Percentiles rank a stretch among this genome's conserved stretches.
phyloP scores from a whole-genome alignment of 1,140 invertebrate genomes.

The Psix sp. region DNA sequence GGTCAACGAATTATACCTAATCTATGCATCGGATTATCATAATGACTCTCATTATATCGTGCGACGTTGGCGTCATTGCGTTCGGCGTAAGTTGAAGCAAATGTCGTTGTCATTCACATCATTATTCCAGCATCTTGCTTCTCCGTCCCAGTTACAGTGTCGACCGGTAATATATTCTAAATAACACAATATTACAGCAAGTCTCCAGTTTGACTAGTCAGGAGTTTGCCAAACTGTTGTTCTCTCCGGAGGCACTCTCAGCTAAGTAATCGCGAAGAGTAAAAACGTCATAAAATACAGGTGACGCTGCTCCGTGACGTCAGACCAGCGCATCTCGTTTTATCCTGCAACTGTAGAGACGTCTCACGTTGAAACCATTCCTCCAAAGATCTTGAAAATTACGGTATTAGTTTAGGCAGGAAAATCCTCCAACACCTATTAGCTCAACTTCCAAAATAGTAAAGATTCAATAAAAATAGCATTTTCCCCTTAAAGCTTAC shows the following conservation, averaged over 20 bases:
- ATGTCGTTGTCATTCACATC: constrained; percentile 52
- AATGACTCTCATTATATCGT: constrained; percentile 73
- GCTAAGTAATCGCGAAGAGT: constrained; percentile 65
- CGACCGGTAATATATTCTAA: constrained; percentile 70
- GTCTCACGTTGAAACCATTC: constrained; percentile 58
- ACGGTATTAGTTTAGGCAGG: constrained; percentile 17
- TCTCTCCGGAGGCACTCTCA: constrained; percentile 53
- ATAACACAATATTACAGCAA: constrained; percentile 71
- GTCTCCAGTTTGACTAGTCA: constrained; percentile 59
- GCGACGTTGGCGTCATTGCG: constrained; percentile 56
- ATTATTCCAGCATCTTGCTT: constrained; percentile 47
- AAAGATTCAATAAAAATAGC: too few species aligned
- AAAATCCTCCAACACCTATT: background rate
- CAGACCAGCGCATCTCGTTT: too few species aligned
- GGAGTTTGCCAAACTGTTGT: constrained; percentile 65
- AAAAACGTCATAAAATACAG: constrained; percentile 69
- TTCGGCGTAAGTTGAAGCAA: constrained; percentile 45
- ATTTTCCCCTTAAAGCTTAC: too few species aligned
- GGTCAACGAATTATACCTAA: constrained; percentile 75
- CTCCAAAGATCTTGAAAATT: constrained; percentile 49
- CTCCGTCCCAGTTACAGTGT: constrained; percentile 52
- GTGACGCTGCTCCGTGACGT: constrained; percentile 55
- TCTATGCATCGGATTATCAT: constrained; percentile 76
- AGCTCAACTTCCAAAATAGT: too few species aligned
- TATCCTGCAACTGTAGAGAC: constrained; percentile 19